These are phyloP conservation scores for Boleophthalmus pectinirostris DNA, from an alignment of 2,113 vertebrate genomes.

Conservation along the genomic window DNA sequence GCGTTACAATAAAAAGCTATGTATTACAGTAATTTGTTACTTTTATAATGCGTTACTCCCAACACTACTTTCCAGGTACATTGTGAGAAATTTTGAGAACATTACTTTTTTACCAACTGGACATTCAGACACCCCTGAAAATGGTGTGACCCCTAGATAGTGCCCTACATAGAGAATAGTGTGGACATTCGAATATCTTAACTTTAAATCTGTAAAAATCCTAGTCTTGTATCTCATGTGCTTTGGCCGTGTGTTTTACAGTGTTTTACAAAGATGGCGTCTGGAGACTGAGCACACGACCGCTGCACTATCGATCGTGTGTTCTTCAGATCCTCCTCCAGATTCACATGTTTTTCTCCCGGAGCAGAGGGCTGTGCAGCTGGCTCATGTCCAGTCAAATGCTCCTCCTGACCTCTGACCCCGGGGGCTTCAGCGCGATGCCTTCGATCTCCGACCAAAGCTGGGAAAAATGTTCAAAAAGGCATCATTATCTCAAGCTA, in stretches of 20 bases:
- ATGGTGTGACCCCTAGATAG: no score
- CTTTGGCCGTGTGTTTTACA: neutral
- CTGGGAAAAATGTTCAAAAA: neutral
- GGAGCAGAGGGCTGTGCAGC: neutral
- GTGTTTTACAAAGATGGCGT: neutral
- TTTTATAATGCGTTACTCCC: no score
- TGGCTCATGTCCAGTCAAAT: conserved; percentile 3
- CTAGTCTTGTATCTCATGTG: no score
- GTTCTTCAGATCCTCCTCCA: neutral
- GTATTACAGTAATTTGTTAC: no score
- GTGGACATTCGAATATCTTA: no score
- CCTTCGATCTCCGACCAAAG: neutral
- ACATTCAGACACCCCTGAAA: no score
- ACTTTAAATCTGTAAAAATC: no score
- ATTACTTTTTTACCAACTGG: no score
- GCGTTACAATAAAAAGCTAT: no score
- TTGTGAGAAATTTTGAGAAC: no score
- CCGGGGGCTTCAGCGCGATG: neutral
- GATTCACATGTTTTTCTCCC: neutral
- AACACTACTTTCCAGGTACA: no score
- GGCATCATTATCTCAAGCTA: neutral
- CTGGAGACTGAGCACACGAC: neutral
- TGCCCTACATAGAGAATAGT: no score
- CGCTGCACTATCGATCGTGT: neutral
- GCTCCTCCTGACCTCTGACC: neutral